Base-by-base conservation (phyloP, 2,113 vertebrate genomes). In the Mesembrinibis cayennensis region DNA sequence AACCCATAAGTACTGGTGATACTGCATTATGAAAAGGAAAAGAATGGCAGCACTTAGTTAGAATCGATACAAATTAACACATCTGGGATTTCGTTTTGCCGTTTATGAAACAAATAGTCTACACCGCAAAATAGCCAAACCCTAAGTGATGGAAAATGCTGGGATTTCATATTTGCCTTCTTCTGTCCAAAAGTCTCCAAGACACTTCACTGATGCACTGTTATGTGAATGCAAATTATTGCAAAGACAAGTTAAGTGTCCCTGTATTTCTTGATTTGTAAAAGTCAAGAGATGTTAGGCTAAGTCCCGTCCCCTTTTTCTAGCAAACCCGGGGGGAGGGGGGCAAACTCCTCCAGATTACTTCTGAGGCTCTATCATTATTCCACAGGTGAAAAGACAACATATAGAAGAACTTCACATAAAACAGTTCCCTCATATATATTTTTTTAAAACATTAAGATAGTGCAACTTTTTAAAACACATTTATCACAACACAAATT, bases 401-500 rank as follows among this genome's bases (percentile, higher is more conserved):
- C 96, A 97, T 95, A 98, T 79, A 97, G 83, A 97, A 95, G 89
- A 98, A 96, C 93, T 95, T 98, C 97, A 98, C 93, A 61, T 97
- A 96, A 97, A 98, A 98, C 97, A 98, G 97, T 98, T 98, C 98
- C 98, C 98, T 98, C 98, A 97, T 98, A 97, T 95, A 97, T 97
- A 96, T 94, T 96, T 96, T 95, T 97, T 97, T 95, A 67, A 97
- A 98, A 99, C 98, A 98, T 98, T 98, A 98, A 99, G 98, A 98
- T 99, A 99, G 99, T 99, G 99, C 99, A 99, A 99, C 98, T 98
- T 99, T 98, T 97, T 59, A 98, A 98, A 98, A 98, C 98, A 98
- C 95, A 97, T 96, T 95, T 97, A 96, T 97, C 97, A 98, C 98
- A 98, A 98, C 97, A 98, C 95, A 95, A 97, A 98, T 98, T 96